Percentiles rank a stretch among this genome's conserved stretches.
phyloP scores from a whole-genome alignment of 2,113 vertebrate genomes.

The Empidonax traillii region DNA sequence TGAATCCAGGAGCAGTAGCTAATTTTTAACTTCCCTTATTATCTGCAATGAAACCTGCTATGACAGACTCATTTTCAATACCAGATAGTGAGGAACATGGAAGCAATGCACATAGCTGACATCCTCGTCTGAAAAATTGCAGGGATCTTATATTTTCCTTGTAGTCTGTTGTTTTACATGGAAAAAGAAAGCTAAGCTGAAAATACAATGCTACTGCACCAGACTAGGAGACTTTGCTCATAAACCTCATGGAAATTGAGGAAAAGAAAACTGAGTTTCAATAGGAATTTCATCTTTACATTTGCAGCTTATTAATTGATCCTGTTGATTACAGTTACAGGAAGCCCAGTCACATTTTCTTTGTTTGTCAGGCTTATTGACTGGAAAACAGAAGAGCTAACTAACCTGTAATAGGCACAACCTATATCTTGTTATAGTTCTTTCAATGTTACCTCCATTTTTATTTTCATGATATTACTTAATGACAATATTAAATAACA shows the following conservation, averaged over 20 bases:
- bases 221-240: background rate
- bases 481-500: background rate
- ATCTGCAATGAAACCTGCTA: conserved; percentile 57
- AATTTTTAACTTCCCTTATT: conserved; percentile 71
- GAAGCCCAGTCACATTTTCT: background rate
- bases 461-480: background rate
- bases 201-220: background rate
- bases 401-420: background rate
- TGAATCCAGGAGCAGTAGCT: conserved; percentile 59
- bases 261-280: background rate
- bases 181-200: background rate
- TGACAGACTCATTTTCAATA: conserved; percentile 52
- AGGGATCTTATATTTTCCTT: background rate
- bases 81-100: conserved; percentile 36
- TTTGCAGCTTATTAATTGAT: background rate
- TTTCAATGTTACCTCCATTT: background rate
- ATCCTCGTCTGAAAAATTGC: background rate
- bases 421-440: background rate
- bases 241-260: background rate
- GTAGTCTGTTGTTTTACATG: background rate
- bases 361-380: background rate
- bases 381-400: background rate
- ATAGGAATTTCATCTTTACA: background rate
- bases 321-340: background rate
- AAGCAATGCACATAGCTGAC: background rate